Percentiles rank a stretch among this genome's conserved stretches.
Evolutionary conservation across 2,888 invertebrate species (phyloP).

Genomic region (Tachystola acroxantha): DNA sequence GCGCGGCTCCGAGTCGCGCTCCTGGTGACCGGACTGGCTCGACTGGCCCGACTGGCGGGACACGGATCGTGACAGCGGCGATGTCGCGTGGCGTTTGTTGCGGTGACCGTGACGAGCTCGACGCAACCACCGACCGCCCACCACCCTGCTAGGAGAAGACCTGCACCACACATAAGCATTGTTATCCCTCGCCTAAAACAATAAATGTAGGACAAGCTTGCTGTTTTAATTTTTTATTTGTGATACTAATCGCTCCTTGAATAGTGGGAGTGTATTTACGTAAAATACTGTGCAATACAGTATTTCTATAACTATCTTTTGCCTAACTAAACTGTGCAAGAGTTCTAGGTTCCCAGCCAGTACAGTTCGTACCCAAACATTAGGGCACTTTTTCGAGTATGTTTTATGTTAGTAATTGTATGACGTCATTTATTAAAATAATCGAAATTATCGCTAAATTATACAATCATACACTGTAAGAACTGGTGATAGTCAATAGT

Average conservation of each 20-base stretch:
- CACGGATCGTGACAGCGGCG: constrained; percentile 56
- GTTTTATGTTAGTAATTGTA: too few relatives aligned
- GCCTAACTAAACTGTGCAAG: too few relatives aligned
- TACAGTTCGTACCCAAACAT: too few relatives aligned
- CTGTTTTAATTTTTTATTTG: too few relatives aligned
- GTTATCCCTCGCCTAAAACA: neutral
- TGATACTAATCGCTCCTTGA: too few relatives aligned
- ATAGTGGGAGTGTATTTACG: neutral
- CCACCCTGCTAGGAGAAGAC: constrained; percentile 79
- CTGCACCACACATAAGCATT: constrained; percentile 28
- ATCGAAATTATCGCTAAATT: too few relatives aligned
- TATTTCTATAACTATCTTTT: too few relatives aligned
- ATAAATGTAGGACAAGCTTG: neutral
- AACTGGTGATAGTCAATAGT: too few relatives aligned
- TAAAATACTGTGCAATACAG: neutral
- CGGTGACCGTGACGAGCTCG: constrained; percentile 62
- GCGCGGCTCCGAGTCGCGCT: constrained; percentile 55
- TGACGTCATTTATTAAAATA: too few relatives aligned
- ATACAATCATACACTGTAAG: too few relatives aligned
- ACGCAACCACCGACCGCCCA: constrained; percentile 77
- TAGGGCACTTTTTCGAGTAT: too few relatives aligned
- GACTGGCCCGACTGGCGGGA: constrained; percentile 37
- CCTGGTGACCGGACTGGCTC: constrained; percentile 27
- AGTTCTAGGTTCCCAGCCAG: too few relatives aligned
- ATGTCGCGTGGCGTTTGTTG: constrained; percentile 59